Evolutionary conservation across 30 jellyfish, hydroid and myxozoan species (phyloP).

Genomic region (Chrysaora quinquecirrha): DNA sequence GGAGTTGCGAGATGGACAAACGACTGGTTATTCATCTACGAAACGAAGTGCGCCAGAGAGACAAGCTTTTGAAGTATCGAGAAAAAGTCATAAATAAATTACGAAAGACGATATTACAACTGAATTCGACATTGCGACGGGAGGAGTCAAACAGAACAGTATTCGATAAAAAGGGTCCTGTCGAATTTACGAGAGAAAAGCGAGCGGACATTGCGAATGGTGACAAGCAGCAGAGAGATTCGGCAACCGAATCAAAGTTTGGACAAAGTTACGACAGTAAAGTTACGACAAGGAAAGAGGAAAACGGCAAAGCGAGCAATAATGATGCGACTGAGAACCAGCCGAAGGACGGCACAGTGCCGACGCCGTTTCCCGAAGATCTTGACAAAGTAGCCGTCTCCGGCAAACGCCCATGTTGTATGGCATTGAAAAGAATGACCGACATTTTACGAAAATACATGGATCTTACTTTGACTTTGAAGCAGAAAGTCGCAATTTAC

Average conservation of each 20-base stretch:
- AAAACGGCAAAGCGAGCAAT: too few relatives aligned
- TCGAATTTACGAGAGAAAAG: neutral
- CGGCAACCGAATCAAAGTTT: neutral
- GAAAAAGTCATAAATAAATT: constrained; percentile 81
- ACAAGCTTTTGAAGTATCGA: constrained; percentile 83
- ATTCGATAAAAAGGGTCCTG: neutral
- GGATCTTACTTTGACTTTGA: constrained; percentile 67
- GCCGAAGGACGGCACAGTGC: neutral
- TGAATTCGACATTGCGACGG: constrained; percentile 59
- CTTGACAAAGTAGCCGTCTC: constrained; percentile 54
- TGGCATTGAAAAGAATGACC: constrained; percentile 91
- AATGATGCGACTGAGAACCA: neutral
- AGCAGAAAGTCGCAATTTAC: constrained; percentile 69
- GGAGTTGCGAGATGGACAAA: constrained; percentile 89
- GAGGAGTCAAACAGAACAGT: neutral
- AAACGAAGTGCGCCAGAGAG: constrained; percentile 69
- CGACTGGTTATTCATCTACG: constrained; percentile 69
- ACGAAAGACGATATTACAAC: constrained; percentile 51
- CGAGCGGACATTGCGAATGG: neutral
- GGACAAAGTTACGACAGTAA: neutral
- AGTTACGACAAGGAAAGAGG: too few relatives aligned
- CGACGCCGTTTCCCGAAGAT: constrained; percentile 76
- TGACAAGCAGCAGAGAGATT: neutral
- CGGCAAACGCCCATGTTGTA: constrained; percentile 87
- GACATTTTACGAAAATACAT: constrained; percentile 84